A percentile compares a stretch with the other conserved stretches of the same genome.
Conservation (phyloP, 2,888 invertebrate species). For the Limnephilus auricula region DNA sequence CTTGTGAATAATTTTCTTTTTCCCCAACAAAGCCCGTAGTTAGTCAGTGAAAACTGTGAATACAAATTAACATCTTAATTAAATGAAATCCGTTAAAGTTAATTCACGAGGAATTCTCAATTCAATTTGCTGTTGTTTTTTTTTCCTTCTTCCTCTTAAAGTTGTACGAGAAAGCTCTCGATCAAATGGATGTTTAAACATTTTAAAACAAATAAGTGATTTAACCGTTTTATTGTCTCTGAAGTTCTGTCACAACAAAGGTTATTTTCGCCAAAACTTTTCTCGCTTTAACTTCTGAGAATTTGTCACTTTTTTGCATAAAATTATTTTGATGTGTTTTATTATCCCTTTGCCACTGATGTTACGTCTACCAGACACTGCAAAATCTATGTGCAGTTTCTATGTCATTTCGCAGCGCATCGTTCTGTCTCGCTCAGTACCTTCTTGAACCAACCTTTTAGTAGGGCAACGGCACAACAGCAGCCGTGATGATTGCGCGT, state of each 20-base stretch:
- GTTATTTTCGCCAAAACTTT: neutral
- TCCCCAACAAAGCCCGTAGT: conserved; percentile 38
- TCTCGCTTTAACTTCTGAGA: neutral
- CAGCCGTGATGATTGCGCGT: no score
- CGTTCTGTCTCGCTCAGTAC: no score
- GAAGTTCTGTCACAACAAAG: neutral
- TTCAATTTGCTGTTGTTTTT: conserved; percentile 11
- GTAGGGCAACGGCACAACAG: no score
- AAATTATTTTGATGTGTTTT: neutral
- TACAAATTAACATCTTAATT: conserved; percentile 46
- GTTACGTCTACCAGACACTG: no score
- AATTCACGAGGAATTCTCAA: conserved; percentile 32
- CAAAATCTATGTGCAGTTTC: no score
- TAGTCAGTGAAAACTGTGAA: conserved; percentile 43
- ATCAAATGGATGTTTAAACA: conserved; percentile 3
- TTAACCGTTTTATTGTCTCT: neutral
- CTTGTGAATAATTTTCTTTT: conserved; percentile 40
- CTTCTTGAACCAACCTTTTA: no score
- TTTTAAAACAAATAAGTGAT: neutral
- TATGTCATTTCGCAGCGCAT: no score
- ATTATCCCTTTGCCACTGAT: no score
- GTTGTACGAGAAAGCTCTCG: neutral
- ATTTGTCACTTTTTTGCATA: neutral
- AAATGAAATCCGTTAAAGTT: conserved; percentile 33
- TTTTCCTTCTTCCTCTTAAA: neutral